Conservation (phyloP, 2,797 vertebrate species). For the Enteromius radiatus region DNA sequence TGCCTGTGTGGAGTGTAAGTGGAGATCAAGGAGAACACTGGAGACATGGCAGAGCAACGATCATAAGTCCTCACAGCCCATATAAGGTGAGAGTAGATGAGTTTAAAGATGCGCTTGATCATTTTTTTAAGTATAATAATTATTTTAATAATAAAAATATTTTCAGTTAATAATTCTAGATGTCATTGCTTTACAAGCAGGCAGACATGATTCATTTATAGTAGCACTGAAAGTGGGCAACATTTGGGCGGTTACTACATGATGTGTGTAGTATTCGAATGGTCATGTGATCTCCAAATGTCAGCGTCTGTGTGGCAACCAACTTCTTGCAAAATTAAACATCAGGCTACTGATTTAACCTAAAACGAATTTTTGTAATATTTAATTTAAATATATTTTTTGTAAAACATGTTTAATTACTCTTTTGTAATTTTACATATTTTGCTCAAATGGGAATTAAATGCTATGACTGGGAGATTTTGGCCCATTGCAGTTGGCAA, state of each 20-base stretch:
- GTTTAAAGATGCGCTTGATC: background rate
- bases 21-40: constrained; percentile 75
- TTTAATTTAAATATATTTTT: background rate
- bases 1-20: constrained; percentile 67
- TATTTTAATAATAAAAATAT: too few relatives aligned
- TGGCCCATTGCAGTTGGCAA: background rate
- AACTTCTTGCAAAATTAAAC: background rate
- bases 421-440: background rate
- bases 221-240: background rate
- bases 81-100: constrained; percentile 69
- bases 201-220: background rate
- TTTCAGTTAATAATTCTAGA: background rate
- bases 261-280: background rate
- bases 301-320: background rate
- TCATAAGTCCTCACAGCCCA: constrained; percentile 60
- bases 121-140: too few relatives aligned
- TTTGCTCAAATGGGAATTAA: background rate
- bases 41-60: constrained; percentile 76
- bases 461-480: background rate
- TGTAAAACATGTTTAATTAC: background rate
- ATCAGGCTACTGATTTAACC: background rate
- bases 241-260: background rate
- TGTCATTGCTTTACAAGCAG: background rate
- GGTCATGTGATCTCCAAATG: background rate
- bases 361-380: background rate